A percentile compares a stretch with the other conserved stretches of the same genome.
phyloP scores from a whole-genome alignment of 2,113 vertebrate species.

The Scytalopus superciliaris region DNA sequence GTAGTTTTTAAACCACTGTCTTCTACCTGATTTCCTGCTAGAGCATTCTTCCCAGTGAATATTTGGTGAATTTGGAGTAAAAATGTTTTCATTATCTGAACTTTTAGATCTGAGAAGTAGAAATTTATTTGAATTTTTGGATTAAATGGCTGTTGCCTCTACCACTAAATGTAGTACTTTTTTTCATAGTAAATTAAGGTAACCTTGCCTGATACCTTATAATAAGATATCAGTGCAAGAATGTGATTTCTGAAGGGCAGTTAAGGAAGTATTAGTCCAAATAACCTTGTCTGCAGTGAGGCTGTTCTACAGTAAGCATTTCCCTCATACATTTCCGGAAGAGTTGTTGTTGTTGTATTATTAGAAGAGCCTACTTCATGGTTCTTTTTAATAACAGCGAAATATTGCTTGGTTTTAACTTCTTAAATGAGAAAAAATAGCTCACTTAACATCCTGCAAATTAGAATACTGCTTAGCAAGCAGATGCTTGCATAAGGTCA shows the following conservation, averaged over 20 bases:
- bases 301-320: background rate
- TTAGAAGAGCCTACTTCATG: background rate
- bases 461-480: constrained; percentile 32
- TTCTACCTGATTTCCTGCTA: background rate
- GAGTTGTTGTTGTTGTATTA: background rate
- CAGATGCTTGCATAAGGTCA: constrained; percentile 17
- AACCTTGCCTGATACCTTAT: background rate
- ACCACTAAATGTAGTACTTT: background rate
- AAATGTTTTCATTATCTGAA: background rate
- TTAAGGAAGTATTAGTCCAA: background rate
- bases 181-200: background rate
- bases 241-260: background rate
- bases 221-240: background rate
- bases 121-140: background rate
- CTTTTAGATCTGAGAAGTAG: background rate
- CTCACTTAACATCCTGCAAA: background rate
- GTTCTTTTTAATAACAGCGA: background rate
- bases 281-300: background rate
- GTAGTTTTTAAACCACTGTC: background rate
- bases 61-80: background rate
- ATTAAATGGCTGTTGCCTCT: background rate
- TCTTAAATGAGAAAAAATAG: background rate
- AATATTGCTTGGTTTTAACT: background rate
- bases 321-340: background rate
- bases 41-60: background rate